A percentile compares a stretch with the other conserved stretches of the same genome.
Evolutionary conservation across 2,797 vertebrate genomes (phyloP).

Genomic region (Pogoniulus pusillus): DNA sequence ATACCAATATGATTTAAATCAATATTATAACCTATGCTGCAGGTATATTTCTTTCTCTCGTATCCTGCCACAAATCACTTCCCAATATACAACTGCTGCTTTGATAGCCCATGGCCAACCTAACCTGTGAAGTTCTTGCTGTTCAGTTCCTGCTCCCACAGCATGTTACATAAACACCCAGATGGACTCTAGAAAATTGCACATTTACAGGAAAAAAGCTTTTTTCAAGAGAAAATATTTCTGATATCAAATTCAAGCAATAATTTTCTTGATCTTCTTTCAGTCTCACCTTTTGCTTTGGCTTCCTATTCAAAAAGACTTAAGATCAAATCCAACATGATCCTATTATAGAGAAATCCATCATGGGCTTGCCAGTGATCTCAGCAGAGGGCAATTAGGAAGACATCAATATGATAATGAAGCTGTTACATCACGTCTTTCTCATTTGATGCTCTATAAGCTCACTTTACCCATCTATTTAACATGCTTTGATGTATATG

Average conservation of each 20-base stretch:
- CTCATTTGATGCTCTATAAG: background rate
- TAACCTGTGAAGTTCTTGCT: background rate
- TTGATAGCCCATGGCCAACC: background rate
- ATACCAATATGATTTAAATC: background rate
- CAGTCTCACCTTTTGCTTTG: background rate
- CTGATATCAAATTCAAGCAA: background rate
- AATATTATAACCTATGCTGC: background rate
- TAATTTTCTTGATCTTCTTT: background rate
- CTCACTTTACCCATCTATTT: constrained; percentile 2
- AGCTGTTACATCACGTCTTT: constrained; percentile 12
- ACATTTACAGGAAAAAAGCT: background rate
- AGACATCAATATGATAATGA: constrained; percentile 36
- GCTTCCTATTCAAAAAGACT: background rate
- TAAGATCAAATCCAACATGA: constrained; percentile 33
- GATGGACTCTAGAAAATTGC: background rate
- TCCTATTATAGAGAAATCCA: constrained; percentile 22
- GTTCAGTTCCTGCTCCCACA: background rate
- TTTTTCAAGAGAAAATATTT: background rate
- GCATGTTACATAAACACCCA: background rate
- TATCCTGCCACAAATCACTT: background rate
- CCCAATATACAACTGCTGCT: background rate
- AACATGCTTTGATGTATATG: background rate
- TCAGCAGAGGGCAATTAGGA: constrained; percentile 25
- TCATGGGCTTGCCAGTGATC: constrained; percentile 1
- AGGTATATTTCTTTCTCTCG: background rate